Evolutionary conservation across 2,888 invertebrate genomes (phyloP), one percentile per base, ranked within the genome.

Genomic region (Pristionchus maxplancki): DNA sequence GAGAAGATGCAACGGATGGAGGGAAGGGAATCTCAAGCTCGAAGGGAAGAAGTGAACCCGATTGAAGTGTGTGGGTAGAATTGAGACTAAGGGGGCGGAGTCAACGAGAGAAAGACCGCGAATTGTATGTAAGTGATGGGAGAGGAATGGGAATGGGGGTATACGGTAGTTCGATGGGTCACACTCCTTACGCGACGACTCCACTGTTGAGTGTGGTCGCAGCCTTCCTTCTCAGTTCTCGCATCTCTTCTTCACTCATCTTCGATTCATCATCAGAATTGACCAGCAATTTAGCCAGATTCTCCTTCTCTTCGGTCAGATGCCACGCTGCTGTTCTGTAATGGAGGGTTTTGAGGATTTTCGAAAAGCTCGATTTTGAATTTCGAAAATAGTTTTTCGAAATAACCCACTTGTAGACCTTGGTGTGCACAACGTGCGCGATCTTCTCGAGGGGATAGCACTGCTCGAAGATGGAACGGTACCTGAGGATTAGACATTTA

Each of bases 321-420:
- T 94, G 94, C 94, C 94, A 94, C 13, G 93, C 93, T 34, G 94
- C 94, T 17, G 93, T 93, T 88, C 93, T 94, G 87, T 1, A 58
- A 53, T 1, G 28, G 62, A 8, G 3, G 48, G n/a, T 44, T 62
- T 40, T 2, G 13, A 1, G 15, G 0, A 50, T 50, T 50, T 50
- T 50, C 50, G 20, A 50, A 50, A 88, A n/a, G n/a, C n/a, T n/a
- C n/a, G n/a, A n/a, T n/a, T n/a, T n/a, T n/a, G n/a, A n/a, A n/a
- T n/a, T n/a, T n/a, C n/a, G n/a, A n/a, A n/a, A n/a, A n/a, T n/a
- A 58, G 11, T 78, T n/a, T n/a, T 28, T 50, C 15, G 40, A 58
- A 88, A 62, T n/a, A 34, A 53, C 89, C 86, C 86, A 93, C 94
- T 94, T 92, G 89, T 94, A 94, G 40, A 94, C 93, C 87, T 94